A percentile compares a stretch with the other conserved stretches of the same genome.
Evolutionary conservation across 2,113 vertebrate species (phyloP).

Genomic region (Corythaixoides concolor): DNA sequence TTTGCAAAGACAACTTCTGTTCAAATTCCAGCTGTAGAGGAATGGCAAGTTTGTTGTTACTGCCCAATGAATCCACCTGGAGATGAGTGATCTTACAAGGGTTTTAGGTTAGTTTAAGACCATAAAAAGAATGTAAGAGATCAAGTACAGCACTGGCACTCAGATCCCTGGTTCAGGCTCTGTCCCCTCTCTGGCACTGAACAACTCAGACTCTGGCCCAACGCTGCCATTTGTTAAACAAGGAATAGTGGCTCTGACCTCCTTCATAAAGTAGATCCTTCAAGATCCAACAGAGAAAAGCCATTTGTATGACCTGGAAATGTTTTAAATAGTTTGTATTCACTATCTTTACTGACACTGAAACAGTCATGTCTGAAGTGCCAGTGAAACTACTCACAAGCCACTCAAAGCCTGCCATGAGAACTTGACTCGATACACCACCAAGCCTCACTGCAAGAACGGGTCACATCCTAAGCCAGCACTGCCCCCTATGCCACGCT

Average conservation of each 20-base stretch:
- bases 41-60: background rate
- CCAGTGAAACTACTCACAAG: background rate
- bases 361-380: background rate
- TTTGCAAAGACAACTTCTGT: background rate
- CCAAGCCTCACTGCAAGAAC: background rate
- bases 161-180: background rate
- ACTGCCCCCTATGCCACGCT: background rate
- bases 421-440: background rate
- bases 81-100: background rate
- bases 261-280: background rate
- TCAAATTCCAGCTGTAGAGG: background rate
- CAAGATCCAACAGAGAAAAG: background rate
- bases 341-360: background rate
- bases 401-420: background rate
- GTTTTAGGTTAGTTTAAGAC: background rate
- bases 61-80: background rate
- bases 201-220: background rate
- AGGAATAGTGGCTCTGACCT: background rate
- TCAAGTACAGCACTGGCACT: background rate
- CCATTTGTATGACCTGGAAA: background rate
- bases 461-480: accelerated
- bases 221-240: background rate
- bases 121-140: background rate
- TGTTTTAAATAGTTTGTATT: background rate
- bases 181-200: background rate